Evolutionary conservation across 2,888 invertebrate genomes (phyloP).

Genomic region (Andrena bicolor): DNA sequence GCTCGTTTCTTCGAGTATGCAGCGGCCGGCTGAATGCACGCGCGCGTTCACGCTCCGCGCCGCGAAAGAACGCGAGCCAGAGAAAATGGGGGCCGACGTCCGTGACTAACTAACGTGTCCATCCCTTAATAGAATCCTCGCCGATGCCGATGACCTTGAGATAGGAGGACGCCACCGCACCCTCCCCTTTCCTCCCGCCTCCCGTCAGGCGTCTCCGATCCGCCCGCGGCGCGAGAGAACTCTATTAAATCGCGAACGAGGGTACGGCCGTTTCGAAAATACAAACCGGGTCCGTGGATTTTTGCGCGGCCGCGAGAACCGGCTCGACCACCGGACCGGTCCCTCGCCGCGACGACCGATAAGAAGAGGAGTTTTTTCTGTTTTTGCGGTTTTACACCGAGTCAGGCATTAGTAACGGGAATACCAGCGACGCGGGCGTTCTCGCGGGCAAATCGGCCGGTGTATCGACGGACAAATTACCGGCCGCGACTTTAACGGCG

Average conservation of each 20-base stretch:
- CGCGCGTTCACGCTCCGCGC: neutral
- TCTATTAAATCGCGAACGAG: slow-evolving; percentile 53
- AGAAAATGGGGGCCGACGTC: slow-evolving; percentile 31
- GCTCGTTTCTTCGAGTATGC: slow-evolving; percentile 11
- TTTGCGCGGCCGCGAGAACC: slow-evolving; percentile 58
- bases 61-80: neutral
- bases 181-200: neutral
- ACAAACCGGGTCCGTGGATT: slow-evolving; percentile 59
- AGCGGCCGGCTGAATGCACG: neutral
- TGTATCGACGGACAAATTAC: slow-evolving; percentile 75
- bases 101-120: slow-evolving; percentile 52
- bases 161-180: slow-evolving; percentile 33
- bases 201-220: slow-evolving; percentile 21
- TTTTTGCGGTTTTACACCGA: slow-evolving; percentile 52
- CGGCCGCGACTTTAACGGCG: slow-evolving; percentile 72
- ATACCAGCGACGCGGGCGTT: slow-evolving; percentile 50
- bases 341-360: slow-evolving; percentile 46
- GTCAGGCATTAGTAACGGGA: slow-evolving; percentile 68
- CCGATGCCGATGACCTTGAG: slow-evolving; percentile 62
- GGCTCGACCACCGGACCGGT: slow-evolving; percentile 48
- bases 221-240: slow-evolving; percentile 34
- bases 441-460: slow-evolving; percentile 64
- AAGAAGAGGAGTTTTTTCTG: slow-evolving; percentile 52
- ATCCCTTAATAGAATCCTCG: slow-evolving; percentile 55
- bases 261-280: slow-evolving; percentile 60